A percentile compares a stretch with the other conserved stretches of the same genome.
Conservation (phyloP, 1,140 invertebrate species). For the Drosophila bocki region DNA sequence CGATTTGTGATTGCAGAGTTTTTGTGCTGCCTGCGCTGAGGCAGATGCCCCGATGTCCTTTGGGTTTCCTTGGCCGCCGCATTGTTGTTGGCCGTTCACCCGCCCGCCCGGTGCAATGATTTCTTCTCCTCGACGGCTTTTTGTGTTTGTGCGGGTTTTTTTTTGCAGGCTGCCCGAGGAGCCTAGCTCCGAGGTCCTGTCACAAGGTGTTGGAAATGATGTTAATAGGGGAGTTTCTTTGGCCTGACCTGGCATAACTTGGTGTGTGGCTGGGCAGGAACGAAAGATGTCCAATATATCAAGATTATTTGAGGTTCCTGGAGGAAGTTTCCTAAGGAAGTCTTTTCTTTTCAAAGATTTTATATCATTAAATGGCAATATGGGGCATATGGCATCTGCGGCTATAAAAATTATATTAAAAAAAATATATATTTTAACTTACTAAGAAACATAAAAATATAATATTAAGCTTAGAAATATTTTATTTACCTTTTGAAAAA, state of each 20-base stretch:
- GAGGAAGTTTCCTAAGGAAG: constrained; percentile 1
- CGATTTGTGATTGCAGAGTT: constrained; percentile 55
- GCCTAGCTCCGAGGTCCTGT: constrained; percentile 24
- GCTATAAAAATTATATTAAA: neutral
- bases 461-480: neutral
- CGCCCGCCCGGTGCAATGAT: constrained; percentile 72
- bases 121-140: constrained; percentile 46
- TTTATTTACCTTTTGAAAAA: neutral
- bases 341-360: neutral
- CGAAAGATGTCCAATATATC: constrained; percentile 20
- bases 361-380: neutral
- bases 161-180: constrained; percentile 39
- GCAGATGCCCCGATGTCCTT: constrained; percentile 67
- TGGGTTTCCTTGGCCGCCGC: constrained; percentile 53
- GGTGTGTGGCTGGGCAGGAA: constrained; percentile 20
- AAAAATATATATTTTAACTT: too few relatives aligned
- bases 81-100: constrained; percentile 60
- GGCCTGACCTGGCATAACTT: constrained; percentile 32
- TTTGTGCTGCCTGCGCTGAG: constrained; percentile 61
- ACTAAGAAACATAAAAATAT: neutral
- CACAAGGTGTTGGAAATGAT: constrained; percentile 72
- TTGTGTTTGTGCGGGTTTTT: constrained; percentile 51
- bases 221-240: constrained; percentile 67
- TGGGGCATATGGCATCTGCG: neutral
- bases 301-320: constrained; percentile 7